phyloP scores from a whole-genome alignment of 1,140 invertebrate genomes.

The Trichonephila inaurata region DNA sequence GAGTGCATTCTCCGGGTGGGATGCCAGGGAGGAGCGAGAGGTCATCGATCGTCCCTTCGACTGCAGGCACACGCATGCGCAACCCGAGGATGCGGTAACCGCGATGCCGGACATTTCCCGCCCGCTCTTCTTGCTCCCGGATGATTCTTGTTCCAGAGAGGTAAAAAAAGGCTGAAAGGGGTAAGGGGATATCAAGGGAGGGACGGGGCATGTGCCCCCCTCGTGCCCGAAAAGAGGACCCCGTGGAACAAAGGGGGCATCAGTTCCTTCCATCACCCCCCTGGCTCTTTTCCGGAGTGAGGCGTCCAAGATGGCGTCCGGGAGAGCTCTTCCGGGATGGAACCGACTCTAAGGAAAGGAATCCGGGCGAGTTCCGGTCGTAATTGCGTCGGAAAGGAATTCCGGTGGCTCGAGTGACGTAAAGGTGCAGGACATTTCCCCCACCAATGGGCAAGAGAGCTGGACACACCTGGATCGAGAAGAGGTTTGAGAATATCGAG shows the following conservation, averaged over 20 bases:
- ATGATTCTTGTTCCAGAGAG: background rate
- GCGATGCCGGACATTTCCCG: slow-evolving; percentile 54
- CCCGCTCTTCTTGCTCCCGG: slow-evolving; percentile 43
- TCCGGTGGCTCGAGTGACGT: slow-evolving; percentile 29
- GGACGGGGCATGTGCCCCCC: background rate
- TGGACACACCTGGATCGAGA: slow-evolving; percentile 44
- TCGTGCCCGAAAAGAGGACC: background rate
- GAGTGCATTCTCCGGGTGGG: slow-evolving; percentile 45
- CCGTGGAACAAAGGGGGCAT: background rate
- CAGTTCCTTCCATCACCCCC: slow-evolving; percentile 3
- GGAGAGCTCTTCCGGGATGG: slow-evolving; percentile 20
- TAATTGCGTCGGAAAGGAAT: slow-evolving; percentile 5
- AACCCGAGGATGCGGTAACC: slow-evolving; percentile 61
- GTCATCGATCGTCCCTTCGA: slow-evolving; percentile 71
- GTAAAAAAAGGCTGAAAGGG: background rate
- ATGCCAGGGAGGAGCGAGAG: slow-evolving; percentile 32
- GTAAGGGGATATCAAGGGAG: background rate
- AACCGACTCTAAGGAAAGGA: background rate
- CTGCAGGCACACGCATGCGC: slow-evolving; percentile 64
- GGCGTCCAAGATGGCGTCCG: slow-evolving; percentile 67
- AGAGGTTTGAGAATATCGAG: background rate
- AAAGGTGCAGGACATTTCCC: slow-evolving; percentile 1
- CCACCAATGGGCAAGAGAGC: background rate
- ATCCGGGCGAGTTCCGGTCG: background rate
- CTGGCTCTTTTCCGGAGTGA: background rate